Percentiles rank a stretch among this genome's conserved stretches.
Evolutionary conservation across 2,888 invertebrate species (phyloP).

Genomic region (Pollenia griseotomentosa): DNA sequence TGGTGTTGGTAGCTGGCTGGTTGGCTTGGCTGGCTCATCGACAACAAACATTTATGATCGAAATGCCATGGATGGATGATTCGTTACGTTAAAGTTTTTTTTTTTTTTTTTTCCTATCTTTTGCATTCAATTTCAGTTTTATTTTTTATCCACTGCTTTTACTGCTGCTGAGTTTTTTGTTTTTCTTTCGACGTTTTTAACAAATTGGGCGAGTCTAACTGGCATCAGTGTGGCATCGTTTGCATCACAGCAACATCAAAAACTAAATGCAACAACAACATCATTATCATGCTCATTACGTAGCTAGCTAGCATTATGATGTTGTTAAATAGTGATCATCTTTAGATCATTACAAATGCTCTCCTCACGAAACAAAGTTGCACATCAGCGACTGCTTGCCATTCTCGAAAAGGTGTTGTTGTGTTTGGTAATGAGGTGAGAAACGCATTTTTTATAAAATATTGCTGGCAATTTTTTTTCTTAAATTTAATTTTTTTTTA

Average conservation of each 20-base stretch:
- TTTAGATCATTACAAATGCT: slow-evolving; percentile 14
- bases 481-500: slow-evolving; percentile 12
- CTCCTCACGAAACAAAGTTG: slow-evolving; percentile 1
- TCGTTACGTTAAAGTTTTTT: slow-evolving; percentile 47
- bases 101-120: slow-evolving; percentile 6
- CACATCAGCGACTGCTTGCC: slow-evolving; percentile 11
- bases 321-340: slow-evolving; percentile 13
- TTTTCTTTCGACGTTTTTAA: slow-evolving; percentile 12
- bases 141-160: neutral
- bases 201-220: slow-evolving; percentile 68
- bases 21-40: slow-evolving; percentile 37
- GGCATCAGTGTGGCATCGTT: slow-evolving; percentile 62
- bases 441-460: slow-evolving; percentile 62
- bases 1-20: slow-evolving; percentile 7
- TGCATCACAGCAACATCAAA: slow-evolving; percentile 36
- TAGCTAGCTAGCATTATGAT: slow-evolving; percentile 8
- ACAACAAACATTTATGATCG: slow-evolving; percentile 49
- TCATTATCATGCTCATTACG: slow-evolving; percentile 13
- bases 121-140: slow-evolving; percentile 26
- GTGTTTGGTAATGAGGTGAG: slow-evolving; percentile 70
- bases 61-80: slow-evolving; percentile 46
- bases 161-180: slow-evolving; percentile 16
- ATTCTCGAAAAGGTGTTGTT: slow-evolving; percentile 62
- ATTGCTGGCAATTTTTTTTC: slow-evolving; percentile 49
- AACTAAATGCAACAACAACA: slow-evolving; percentile 12